These are phyloP conservation scores for Gambusia affinis DNA, from an alignment of 2,113 vertebrate species.

Conservation along the genomic window DNA sequence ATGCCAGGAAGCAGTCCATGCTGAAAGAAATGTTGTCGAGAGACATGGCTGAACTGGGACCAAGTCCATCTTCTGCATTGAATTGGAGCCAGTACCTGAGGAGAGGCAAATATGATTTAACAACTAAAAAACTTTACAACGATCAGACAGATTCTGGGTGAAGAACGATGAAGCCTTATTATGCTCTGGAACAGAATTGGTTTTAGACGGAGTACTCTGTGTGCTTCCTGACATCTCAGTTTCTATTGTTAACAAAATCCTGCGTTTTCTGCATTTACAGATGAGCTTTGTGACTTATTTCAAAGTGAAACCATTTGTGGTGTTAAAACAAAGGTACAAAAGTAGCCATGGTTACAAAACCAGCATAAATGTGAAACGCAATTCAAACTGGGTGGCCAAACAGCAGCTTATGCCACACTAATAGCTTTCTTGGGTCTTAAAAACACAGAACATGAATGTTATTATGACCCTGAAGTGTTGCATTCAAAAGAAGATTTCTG, in stretches of 20 bases:
- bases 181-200: conserved; percentile 7
- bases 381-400: no score
- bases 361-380: no score
- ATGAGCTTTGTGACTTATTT: neutral
- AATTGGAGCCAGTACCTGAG: conserved; percentile 97
- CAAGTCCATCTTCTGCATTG: conserved; percentile 84
- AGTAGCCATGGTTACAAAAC: no score
- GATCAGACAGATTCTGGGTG: conserved; percentile 2
- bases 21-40: conserved; percentile 96
- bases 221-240: conserved; percentile 10
- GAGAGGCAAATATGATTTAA: conserved; percentile 38
- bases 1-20: conserved; percentile 95
- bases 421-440: no score
- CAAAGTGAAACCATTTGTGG: neutral
- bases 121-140: neutral
- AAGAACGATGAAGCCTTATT: conserved; percentile 11
- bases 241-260: neutral
- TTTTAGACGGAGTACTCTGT: neutral
- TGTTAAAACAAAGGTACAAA: neutral
- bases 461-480: no score
- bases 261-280: neutral
- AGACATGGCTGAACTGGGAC: conserved; percentile 84
- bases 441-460: no score
- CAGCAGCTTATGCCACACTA: no score
- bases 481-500: no score